Conservation (phyloP, 2,113 vertebrate species). For the Spilogale gracilis region DNA sequence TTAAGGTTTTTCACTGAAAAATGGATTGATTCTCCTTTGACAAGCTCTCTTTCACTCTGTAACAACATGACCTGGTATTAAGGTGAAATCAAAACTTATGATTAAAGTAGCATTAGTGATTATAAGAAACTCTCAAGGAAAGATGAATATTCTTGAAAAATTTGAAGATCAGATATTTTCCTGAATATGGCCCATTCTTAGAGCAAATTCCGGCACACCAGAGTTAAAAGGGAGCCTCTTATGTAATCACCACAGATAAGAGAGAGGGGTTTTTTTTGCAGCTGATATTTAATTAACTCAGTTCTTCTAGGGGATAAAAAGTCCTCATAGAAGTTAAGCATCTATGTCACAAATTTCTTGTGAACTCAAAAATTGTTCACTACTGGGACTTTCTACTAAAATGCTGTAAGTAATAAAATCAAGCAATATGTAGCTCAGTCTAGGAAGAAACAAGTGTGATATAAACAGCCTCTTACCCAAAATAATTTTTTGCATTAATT, state of each 20-base stretch:
- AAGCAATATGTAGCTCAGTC: background rate
- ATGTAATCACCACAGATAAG: constrained; percentile 15
- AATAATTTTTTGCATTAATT: background rate
- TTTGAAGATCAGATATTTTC: constrained; percentile 49
- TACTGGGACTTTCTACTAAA: constrained; percentile 5
- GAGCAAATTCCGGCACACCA: background rate
- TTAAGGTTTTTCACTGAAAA: background rate
- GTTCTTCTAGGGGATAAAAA: constrained; percentile 19
- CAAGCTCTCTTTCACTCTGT: background rate
- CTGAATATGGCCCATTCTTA: background rate
- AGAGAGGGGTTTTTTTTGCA: background rate
- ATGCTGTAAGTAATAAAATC: background rate
- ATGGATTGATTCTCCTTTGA: background rate
- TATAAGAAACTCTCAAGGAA: constrained; percentile 55
- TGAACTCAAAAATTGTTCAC: background rate
- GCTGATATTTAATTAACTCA: constrained; percentile 42
- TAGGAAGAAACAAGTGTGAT: background rate
- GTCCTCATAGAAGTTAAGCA: background rate
- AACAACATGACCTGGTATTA: background rate
- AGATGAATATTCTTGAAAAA: constrained; percentile 44
- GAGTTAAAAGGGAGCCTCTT: background rate
- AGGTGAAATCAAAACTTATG: background rate
- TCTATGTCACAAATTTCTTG: background rate
- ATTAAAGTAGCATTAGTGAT: constrained; percentile 56
- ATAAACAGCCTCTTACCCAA: background rate